Evolutionary conservation across 2,888 invertebrate genomes (phyloP).

Genomic region (Lasiommata megera): DNA sequence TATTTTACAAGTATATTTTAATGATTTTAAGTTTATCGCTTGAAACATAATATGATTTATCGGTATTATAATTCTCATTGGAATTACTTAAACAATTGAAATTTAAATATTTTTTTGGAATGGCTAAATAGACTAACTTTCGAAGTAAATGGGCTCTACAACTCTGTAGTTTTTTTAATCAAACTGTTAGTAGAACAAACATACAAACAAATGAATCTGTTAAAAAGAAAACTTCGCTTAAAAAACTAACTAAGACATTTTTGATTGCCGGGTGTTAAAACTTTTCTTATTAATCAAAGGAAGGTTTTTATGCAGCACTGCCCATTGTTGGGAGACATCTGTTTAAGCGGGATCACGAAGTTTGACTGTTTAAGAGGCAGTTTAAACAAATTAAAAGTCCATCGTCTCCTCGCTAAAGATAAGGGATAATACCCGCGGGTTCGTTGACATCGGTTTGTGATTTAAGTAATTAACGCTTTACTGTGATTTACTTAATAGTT

Average conservation of each 20-base stretch:
- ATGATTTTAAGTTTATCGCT: too few species aligned
- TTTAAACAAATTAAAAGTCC: conserved; percentile 32
- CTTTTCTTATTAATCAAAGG: conserved; percentile 53
- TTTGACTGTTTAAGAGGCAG: conserved; percentile 46
- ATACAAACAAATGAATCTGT: too few species aligned
- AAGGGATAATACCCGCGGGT: background rate
- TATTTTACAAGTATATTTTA: too few species aligned
- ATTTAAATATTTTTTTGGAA: too few species aligned
- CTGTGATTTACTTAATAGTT: background rate
- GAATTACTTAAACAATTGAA: too few species aligned
- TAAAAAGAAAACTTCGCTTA: background rate
- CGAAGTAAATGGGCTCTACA: too few species aligned
- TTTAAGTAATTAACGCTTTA: background rate
- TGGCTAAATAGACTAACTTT: too few species aligned
- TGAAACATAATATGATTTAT: too few species aligned
- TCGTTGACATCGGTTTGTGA: background rate
- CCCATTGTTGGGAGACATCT: conserved; percentile 51
- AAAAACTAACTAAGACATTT: background rate
- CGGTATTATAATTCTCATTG: too few species aligned
- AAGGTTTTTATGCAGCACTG: conserved; percentile 51
- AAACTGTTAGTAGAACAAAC: too few species aligned
- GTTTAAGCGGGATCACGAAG: conserved; percentile 48
- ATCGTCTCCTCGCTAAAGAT: background rate
- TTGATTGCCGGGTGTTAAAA: conserved; percentile 31
- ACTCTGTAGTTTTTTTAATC: too few species aligned